Evolutionary conservation across 1,140 invertebrate species (phyloP).

Genomic region (Drosophila truncata): DNA sequence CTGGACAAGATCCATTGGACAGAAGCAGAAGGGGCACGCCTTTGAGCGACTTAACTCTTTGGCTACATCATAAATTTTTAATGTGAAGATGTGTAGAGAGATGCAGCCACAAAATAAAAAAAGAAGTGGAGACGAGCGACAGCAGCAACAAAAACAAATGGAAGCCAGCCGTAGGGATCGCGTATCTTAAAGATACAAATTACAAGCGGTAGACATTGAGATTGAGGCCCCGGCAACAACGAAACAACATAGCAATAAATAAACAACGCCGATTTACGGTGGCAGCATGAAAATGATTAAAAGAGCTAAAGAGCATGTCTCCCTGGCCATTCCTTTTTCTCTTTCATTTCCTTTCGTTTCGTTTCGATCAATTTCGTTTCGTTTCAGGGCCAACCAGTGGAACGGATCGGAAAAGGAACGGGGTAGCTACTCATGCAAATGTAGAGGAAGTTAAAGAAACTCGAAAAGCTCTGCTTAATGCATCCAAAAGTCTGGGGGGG

Average conservation of each 20-base stretch:
- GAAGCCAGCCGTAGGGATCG: slow-evolving; percentile 56
- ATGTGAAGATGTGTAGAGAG: slow-evolving; percentile 69
- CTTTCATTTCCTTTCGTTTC: background rate
- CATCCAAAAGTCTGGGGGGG: slow-evolving; percentile 12
- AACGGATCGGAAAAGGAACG: slow-evolving; percentile 37
- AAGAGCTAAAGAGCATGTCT: slow-evolving; percentile 81
- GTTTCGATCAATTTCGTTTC: slow-evolving; percentile 10
- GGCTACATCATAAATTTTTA: slow-evolving; percentile 82
- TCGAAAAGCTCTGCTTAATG: slow-evolving; percentile 25
- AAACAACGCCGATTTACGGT: slow-evolving; percentile 62
- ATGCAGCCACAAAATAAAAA: slow-evolving; percentile 40
- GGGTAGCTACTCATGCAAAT: slow-evolving; percentile 31
- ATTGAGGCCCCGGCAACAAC: slow-evolving; percentile 71
- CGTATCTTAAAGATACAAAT: slow-evolving; percentile 83
- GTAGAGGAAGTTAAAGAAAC: slow-evolving; percentile 40
- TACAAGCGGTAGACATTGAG: slow-evolving; percentile 80
- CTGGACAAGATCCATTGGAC: slow-evolving; percentile 28
- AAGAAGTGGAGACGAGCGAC: slow-evolving; percentile 1
- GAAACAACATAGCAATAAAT: slow-evolving; percentile 62
- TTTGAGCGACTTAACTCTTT: slow-evolving; percentile 78
- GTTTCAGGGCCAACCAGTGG: slow-evolving; percentile 70
- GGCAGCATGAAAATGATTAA: slow-evolving; percentile 82
- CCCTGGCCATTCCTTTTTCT: slow-evolving; percentile 7
- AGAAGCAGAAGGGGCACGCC: slow-evolving; percentile 37
- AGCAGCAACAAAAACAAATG: slow-evolving; percentile 32